Conservation (phyloP, 1,140 invertebrate species). For the Doryteuthis pealeii region DNA sequence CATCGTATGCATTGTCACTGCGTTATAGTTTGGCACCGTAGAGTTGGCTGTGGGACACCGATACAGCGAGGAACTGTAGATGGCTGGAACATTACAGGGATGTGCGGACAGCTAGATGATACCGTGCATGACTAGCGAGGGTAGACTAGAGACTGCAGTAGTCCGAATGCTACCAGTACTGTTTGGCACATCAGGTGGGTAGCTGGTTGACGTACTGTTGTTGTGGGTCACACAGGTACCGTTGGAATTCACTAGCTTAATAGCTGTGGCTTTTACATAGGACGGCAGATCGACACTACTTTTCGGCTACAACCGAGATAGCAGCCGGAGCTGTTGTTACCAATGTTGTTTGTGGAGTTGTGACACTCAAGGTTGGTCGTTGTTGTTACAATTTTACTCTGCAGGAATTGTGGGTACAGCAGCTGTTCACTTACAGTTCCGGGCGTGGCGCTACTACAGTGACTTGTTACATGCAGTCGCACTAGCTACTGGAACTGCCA, state of each 20-base stretch:
- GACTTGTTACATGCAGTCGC: background rate
- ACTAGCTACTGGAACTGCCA: background rate
- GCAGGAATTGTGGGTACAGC: background rate
- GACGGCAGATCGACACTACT: background rate
- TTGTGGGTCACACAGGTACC: background rate
- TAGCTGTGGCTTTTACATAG: background rate
- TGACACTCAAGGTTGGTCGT: background rate
- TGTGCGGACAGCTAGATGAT: background rate
- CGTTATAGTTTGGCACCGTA: background rate
- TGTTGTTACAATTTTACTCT: background rate
- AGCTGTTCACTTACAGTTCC: slow-evolving; percentile 22
- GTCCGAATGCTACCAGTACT: background rate
- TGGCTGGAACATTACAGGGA: slow-evolving; percentile 2
- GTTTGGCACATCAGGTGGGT: background rate
- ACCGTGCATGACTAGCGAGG: too few species aligned
- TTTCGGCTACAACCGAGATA: too few species aligned
- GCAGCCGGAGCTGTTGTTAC: background rate
- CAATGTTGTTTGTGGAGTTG: background rate
- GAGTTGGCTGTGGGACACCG: background rate
- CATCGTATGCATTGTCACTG: background rate
- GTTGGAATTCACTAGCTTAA: background rate
- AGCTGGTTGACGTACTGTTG: background rate
- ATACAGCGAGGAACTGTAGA: background rate
- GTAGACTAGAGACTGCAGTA: too few species aligned
- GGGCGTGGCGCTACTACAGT: background rate